Evolutionary conservation across 2,888 invertebrate species (phyloP), one percentile per base, ranked within the genome.

Genomic region (Mactromeris polynyma): DNA sequence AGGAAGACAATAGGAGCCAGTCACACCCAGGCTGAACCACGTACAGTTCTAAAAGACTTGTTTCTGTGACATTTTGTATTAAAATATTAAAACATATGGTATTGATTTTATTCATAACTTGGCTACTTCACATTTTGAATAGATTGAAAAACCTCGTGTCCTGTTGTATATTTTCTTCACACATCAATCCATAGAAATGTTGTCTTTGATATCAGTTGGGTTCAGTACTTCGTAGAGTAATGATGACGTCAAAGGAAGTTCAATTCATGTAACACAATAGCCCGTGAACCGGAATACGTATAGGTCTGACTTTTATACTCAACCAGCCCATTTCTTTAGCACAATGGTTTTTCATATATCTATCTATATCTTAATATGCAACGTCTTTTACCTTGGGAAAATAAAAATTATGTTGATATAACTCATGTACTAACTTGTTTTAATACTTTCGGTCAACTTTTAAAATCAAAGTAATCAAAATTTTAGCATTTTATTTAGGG

Each of bases 391-490:
- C 33, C 73, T 33, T 73, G 73, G 73, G 73, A 73, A 73, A 73
- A 73, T 73, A 19, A 73, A 58, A 33, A 36, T 73, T 33, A 33
- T 73, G 36, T 73, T 73, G 73, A 73, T 33, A 33, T 33, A 33
- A 19, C 73, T 33, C 73, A 73, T 73, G 73, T 73, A 36, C 73
- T 73, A 73, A 36, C 73, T 33, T 36, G 73, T 11, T 64, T 73
- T 73, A 73, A 73, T 73, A 73, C 73, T 73, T 36, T 73, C 33
- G 73, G 73, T 73, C 33, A 73, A 73, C 73, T 82, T 82, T 26
- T 7, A 1, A 82, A 82, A 82, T 82, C 82, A 82, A 19, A 82
- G 40, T 26, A 40, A 64, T 38, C 82, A 82, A 58, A 82, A 82
- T 82, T 38, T 64, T 64, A 26, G 38, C 38, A 11, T 64, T 54